Base-by-base conservation (phyloP, 92 coral and sea anemone species). In the Actinostola sp. region DNA sequence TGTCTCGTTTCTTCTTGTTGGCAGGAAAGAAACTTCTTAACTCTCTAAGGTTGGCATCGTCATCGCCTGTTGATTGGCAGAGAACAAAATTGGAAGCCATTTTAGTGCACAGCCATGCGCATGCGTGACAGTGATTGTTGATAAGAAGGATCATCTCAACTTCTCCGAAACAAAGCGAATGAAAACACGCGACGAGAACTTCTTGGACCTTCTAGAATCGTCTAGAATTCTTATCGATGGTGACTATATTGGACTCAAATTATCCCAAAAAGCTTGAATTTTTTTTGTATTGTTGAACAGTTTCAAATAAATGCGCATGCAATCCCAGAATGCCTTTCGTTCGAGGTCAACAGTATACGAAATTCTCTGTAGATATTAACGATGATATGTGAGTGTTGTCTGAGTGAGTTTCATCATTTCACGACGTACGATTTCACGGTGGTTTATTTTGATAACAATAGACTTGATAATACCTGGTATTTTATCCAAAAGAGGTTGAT, bases 21-120 rank as follows among this genome's bases (percentile, higher is more conserved):
- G 51, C 84, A 46, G 91, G 91, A 81, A 86, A 86, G 77, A 67
- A 86, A 86, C 91, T 86, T 55, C 81, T 55, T 81, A 86, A 81
- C 83, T 86, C 91, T 78, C 86, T 59, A 52, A 84, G 79, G 70
- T 55, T 84, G 85, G 69, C 82, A 61, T 82, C 84, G 19, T 81
- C 78, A 34, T 57, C 83, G 92, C 88, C 92, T 86, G 82, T 76
- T 86, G 84, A 78, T 86, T 76, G 88, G 81, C 73, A 82, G 92
- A 82, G 43, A 78, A 67, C 16, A 78, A 59, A 75, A 82, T 61
- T 44, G 92, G 70, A 81, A 67, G 80, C 68, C 84, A 53, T 41
- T 77, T 66, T 77, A 77, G 75, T 66, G 75, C 83, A 51, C 66
- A 57, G 76, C 63, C 60, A 66, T 51, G 83, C 83, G 76, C 83